These are phyloP conservation scores for Casuarius casuarius DNA, from an alignment of 2,113 vertebrate genomes.

Conservation along the genomic window DNA sequence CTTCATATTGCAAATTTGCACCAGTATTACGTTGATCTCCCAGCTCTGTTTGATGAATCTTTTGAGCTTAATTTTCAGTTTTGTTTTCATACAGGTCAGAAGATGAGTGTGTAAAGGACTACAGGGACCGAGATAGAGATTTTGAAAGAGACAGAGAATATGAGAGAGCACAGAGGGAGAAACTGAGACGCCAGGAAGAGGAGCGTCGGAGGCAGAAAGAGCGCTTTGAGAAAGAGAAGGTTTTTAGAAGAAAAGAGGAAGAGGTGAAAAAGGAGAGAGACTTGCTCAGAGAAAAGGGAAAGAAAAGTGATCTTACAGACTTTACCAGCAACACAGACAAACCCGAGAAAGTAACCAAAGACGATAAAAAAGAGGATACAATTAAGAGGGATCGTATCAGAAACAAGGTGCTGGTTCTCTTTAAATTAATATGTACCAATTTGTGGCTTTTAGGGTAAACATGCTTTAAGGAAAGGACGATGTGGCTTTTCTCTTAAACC, in stretches of 20 bases:
- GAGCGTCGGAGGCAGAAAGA: constrained; percentile 91
- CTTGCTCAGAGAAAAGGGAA: constrained; percentile 86
- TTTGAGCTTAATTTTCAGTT: constrained; percentile 71
- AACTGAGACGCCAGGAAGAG: constrained; percentile 89
- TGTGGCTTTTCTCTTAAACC: background rate
- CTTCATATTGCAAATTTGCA: constrained; percentile 31
- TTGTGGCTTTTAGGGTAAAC: background rate
- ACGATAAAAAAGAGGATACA: constrained; percentile 89
- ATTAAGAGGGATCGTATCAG: constrained; percentile 91
- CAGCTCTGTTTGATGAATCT: constrained; percentile 33
- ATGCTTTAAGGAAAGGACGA: background rate
- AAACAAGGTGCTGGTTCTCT: constrained; percentile 89
- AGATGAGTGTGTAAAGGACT: constrained; percentile 87
- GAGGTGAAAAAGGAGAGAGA: constrained; percentile 90
- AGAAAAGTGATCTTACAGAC: constrained; percentile 80
- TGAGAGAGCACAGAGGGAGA: constrained; percentile 87
- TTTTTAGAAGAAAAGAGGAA: constrained; percentile 88
- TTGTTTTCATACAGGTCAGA: constrained; percentile 82
- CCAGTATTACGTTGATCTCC: constrained; percentile 52
- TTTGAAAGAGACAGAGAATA: constrained; percentile 88
- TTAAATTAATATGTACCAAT: constrained; percentile 15
- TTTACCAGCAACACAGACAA: constrained; percentile 76
- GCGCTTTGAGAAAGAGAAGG: constrained; percentile 90
- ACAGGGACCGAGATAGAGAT: constrained; percentile 87
- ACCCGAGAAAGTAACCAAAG: constrained; percentile 82